Conservation (phyloP, 2,888 invertebrate species). For the Euclidia mi region DNA sequence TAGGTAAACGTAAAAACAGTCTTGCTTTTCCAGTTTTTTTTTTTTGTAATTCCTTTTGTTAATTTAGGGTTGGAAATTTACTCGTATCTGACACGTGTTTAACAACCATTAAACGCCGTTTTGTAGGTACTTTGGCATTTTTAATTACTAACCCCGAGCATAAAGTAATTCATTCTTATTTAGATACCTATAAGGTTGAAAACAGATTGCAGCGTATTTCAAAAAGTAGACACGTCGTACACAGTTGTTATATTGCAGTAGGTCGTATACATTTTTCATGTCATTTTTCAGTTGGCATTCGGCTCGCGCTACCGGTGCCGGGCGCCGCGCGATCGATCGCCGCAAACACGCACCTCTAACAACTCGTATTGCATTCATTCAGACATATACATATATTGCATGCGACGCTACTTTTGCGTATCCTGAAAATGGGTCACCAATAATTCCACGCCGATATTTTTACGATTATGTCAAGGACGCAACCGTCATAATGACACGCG, state of each 20-base stretch:
- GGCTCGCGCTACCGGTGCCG: constrained; percentile 78
- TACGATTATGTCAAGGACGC: constrained; percentile 47
- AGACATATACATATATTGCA: constrained; percentile 45
- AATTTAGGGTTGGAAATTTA: too few relatives aligned
- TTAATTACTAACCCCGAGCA: neutral
- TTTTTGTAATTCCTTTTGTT: too few relatives aligned
- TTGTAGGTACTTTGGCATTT: too few relatives aligned
- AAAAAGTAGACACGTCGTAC: constrained; percentile 3
- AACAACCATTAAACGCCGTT: too few relatives aligned
- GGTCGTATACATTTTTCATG: constrained; percentile 70
- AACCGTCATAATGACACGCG: constrained; percentile 27
- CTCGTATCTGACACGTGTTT: too few relatives aligned
- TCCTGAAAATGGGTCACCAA: constrained; percentile 59
- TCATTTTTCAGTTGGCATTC: constrained; percentile 69
- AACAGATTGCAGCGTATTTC: neutral
- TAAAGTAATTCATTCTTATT: neutral
- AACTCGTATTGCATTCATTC: constrained; percentile 64
- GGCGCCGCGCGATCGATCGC: constrained; percentile 80
- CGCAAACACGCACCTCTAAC: constrained; percentile 65
- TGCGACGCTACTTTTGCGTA: constrained; percentile 34
- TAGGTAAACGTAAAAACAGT: too few relatives aligned
- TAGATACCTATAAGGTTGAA: neutral
- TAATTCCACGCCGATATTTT: constrained; percentile 32
- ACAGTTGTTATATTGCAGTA: constrained; percentile 37
- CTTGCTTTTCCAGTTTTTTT: too few relatives aligned